Conservation (phyloP, 2,888 invertebrate species). For the Limnephilus marmoratus region DNA sequence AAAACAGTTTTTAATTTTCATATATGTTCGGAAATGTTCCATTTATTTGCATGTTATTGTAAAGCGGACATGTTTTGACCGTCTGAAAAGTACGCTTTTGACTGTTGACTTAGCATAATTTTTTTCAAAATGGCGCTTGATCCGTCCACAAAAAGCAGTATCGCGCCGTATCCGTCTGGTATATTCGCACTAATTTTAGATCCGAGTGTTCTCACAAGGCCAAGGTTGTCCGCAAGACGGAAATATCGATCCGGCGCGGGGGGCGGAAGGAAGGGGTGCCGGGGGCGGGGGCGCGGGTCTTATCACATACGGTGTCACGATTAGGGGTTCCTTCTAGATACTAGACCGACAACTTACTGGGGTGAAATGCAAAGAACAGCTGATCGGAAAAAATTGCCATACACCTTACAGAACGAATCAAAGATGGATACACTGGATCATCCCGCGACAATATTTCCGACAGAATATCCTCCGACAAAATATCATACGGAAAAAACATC, state of each 20-base stretch:
- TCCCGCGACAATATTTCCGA: no score
- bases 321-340: not conserved
- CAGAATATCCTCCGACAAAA: no score
- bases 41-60: no score
- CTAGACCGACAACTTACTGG: not conserved
- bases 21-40: no score
- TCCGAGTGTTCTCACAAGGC: constrained; percentile 58
- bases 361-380: not conserved
- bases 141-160: not conserved
- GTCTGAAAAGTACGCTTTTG: no score
- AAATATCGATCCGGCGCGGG: constrained; percentile 60
- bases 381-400: not conserved
- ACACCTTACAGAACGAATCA: not conserved
- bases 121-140: constrained; percentile 8
- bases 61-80: no score
- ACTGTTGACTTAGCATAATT: no score
- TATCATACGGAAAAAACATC: no score
- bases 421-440: not conserved
- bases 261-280: not conserved
- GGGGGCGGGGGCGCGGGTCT: not conserved
- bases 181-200: constrained; percentile 60
- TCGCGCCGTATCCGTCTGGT: constrained; percentile 19
- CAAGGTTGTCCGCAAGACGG: constrained; percentile 62
- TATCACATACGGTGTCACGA: not conserved
- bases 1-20: no score